These are phyloP conservation scores for Vandiemenella viatica DNA, from an alignment of 2,888 invertebrate species.

Conservation along the genomic window DNA sequence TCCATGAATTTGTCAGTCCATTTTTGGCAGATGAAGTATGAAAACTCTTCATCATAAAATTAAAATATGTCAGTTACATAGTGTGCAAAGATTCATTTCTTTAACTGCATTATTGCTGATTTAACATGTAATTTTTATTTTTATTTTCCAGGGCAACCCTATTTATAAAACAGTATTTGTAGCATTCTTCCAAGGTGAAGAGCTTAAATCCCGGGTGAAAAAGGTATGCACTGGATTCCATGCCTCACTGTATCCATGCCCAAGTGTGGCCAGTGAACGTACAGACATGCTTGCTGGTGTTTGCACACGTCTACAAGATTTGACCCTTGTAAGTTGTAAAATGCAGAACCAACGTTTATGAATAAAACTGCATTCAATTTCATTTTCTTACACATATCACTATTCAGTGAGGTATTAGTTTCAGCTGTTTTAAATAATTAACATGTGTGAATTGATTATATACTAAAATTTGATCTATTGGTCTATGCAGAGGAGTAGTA, in stretches of 20 bases:
- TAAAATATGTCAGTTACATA: no score
- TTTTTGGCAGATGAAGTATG: no score
- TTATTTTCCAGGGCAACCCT: slow-evolving; percentile 54
- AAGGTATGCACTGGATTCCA: slow-evolving; percentile 90
- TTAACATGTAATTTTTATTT: neutral
- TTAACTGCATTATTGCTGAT: neutral
- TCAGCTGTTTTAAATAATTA: no score
- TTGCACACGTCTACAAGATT: slow-evolving; percentile 75
- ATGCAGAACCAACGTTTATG: neutral
- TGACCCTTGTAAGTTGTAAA: slow-evolving; percentile 45
- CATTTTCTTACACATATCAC: neutral
- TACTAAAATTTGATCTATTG: no score
- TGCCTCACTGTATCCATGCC: slow-evolving; percentile 84
- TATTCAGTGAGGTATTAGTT: no score
- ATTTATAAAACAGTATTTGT: slow-evolving; percentile 83
- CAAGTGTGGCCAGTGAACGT: slow-evolving; percentile 68
- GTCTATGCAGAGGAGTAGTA: no score
- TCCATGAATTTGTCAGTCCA: no score
- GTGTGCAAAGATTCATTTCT: neutral
- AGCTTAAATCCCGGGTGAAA: slow-evolving; percentile 75
- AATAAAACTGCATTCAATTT: neutral
- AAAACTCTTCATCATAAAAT: no score
- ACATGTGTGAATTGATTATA: no score
- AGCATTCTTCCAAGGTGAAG: slow-evolving; percentile 82
- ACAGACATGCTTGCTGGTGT: slow-evolving; percentile 84